Percentiles rank a stretch among this genome's conserved stretches.
phyloP scores from a whole-genome alignment of 2,888 invertebrate species.

The Hylaea fasciaria region DNA sequence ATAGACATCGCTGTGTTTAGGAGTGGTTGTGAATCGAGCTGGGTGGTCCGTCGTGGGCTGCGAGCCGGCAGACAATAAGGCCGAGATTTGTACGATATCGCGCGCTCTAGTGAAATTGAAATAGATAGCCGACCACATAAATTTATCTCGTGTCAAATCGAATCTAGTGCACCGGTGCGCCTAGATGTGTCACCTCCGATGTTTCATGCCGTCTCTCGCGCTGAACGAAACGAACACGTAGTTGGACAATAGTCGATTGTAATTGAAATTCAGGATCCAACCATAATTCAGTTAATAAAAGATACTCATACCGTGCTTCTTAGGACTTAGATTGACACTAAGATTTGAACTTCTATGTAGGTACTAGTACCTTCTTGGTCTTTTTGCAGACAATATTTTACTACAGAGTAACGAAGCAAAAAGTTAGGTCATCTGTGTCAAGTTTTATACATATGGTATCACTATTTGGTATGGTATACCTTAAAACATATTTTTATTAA shows the following conservation, averaged over 20 bases:
- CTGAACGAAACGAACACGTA: neutral
- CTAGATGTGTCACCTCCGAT: slow-evolving; percentile 70
- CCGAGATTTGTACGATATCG: slow-evolving; percentile 79
- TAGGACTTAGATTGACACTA: no score
- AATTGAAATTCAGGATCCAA: neutral
- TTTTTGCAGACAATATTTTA: no score
- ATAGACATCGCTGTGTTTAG: slow-evolving; percentile 74
- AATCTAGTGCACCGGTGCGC: slow-evolving; percentile 75
- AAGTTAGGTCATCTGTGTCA: no score
- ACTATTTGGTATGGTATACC: no score
- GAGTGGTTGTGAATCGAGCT: slow-evolving; percentile 70
- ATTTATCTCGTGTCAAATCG: slow-evolving; percentile 77
- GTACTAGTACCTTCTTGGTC: no score
- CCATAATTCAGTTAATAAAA: no score
- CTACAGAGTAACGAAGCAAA: no score
- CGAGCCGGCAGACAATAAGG: slow-evolving; percentile 69
- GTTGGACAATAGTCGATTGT: neutral
- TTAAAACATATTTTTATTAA: no score
- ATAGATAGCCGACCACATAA: slow-evolving; percentile 69
- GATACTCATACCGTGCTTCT: no score
- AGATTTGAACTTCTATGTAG: no score
- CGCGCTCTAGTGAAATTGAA: slow-evolving; percentile 77
- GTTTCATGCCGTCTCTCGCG: slow-evolving; percentile 49
- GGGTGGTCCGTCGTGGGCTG: slow-evolving; percentile 76
- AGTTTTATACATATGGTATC: no score